These are phyloP conservation scores for Bolborhynchus lineola DNA, from an alignment of 2,113 vertebrate species.

Conservation along the genomic window DNA sequence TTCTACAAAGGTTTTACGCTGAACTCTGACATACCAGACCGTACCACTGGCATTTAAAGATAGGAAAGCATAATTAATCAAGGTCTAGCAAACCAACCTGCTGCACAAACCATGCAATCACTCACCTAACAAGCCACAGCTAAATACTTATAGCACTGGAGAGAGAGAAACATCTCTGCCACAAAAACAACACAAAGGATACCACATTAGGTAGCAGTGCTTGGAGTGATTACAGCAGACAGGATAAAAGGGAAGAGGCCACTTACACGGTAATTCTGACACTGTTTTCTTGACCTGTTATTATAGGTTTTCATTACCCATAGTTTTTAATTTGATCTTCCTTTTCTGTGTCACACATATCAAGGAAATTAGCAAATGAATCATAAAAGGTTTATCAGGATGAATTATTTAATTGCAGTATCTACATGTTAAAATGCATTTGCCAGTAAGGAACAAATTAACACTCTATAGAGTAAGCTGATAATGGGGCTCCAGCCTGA, in stretches of 20 bases:
- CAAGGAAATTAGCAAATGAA: neutral
- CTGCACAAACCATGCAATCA: neutral
- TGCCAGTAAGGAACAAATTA: neutral
- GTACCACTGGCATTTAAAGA: neutral
- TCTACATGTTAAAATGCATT: neutral
- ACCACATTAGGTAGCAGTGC: neutral
- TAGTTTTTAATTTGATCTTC: neutral
- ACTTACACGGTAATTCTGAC: neutral
- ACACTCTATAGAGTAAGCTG: neutral
- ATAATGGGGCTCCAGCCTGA: neutral
- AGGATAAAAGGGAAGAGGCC: neutral
- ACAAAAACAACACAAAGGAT: neutral
- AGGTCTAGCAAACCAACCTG: neutral
- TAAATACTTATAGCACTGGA: neutral
- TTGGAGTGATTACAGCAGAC: neutral
- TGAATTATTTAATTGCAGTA: neutral
- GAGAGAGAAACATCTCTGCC: neutral
- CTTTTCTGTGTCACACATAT: neutral
- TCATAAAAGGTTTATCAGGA: neutral
- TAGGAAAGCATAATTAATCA: neutral
- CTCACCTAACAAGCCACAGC: neutral
- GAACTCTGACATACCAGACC: neutral
- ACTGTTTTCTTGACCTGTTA: neutral
- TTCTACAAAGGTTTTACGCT: neutral
- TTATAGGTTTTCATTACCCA: neutral